phyloP scores from a whole-genome alignment of 1,140 invertebrate genomes.

The Drosophila nannoptera region DNA sequence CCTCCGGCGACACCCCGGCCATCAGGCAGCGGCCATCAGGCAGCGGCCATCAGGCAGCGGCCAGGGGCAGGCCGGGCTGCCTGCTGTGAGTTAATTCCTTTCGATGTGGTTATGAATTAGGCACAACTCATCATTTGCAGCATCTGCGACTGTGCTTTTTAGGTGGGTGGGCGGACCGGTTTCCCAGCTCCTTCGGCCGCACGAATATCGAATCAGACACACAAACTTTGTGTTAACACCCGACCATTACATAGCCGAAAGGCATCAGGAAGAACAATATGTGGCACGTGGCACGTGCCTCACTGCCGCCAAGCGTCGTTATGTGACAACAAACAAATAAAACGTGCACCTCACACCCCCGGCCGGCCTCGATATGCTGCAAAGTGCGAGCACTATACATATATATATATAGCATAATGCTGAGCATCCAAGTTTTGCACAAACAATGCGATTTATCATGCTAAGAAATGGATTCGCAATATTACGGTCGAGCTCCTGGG shows the following conservation, averaged over 20 bases:
- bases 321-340: constrained; percentile 56
- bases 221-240: constrained; percentile 70
- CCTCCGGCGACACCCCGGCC: constrained; percentile 26
- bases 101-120: constrained; percentile 78
- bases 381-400: constrained; percentile 4
- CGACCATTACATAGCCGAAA: constrained; percentile 42
- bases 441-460: constrained; percentile 26
- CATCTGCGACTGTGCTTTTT: constrained; percentile 41
- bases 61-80: constrained; percentile 39
- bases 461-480: constrained; percentile 13
- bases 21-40: no score
- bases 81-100: constrained; percentile 71
- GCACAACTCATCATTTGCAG: constrained; percentile 78
- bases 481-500: not conserved
- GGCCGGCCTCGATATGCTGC: not conserved
- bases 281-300: constrained; percentile 64
- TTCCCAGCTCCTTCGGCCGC: constrained; percentile 13
- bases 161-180: constrained; percentile 41
- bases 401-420: constrained; percentile 11
- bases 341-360: constrained; percentile 37
- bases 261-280: constrained; percentile 61
- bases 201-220: constrained; percentile 57
- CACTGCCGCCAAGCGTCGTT: constrained; percentile 27
- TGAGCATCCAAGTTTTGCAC: constrained; percentile 10
- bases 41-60: constrained; percentile 18